Conservation (phyloP, 2,888 invertebrate genomes). For the Lepeophtheirus nordmannii region DNA sequence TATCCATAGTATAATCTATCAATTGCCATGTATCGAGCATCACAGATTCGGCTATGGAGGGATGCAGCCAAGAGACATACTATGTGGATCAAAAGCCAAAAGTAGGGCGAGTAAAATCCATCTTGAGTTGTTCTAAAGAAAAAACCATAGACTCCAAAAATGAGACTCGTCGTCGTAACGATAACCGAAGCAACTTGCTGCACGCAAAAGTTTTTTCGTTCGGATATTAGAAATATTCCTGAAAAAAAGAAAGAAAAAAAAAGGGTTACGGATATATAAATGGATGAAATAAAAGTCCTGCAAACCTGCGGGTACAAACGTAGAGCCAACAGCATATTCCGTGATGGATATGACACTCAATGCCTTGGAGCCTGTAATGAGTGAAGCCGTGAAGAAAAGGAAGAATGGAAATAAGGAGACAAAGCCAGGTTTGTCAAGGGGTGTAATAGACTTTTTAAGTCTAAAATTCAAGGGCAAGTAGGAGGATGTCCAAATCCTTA, state of each 20-base stretch:
- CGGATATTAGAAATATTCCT: slow-evolving; percentile 7
- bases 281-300: background rate
- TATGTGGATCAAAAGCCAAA: slow-evolving; percentile 30
- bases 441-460: slow-evolving; percentile 26
- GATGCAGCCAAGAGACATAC: slow-evolving; percentile 29
- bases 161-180: background rate
- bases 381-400: slow-evolving; percentile 30
- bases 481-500: slow-evolving; percentile 28
- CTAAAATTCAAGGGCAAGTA: slow-evolving; percentile 25
- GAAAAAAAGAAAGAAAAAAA: background rate
- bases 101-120: slow-evolving; percentile 29
- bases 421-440: slow-evolving; percentile 29
- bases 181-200: slow-evolving; percentile 26
- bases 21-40: slow-evolving; percentile 29
- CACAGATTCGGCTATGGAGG: slow-evolving; percentile 29
- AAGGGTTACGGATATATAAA: background rate
- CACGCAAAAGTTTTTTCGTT: background rate
- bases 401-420: slow-evolving; percentile 30
- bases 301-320: slow-evolving; percentile 28
- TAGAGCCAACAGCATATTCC: slow-evolving; percentile 30
- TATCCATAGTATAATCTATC: slow-evolving; percentile 31
- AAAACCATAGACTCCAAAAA: background rate
- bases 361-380: slow-evolving; percentile 32
- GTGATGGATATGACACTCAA: slow-evolving; percentile 30
- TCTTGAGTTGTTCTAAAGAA: background rate